These are phyloP conservation scores for Cryptophagus acutangulus DNA, from an alignment of 2,888 invertebrate species.

Conservation along the genomic window DNA sequence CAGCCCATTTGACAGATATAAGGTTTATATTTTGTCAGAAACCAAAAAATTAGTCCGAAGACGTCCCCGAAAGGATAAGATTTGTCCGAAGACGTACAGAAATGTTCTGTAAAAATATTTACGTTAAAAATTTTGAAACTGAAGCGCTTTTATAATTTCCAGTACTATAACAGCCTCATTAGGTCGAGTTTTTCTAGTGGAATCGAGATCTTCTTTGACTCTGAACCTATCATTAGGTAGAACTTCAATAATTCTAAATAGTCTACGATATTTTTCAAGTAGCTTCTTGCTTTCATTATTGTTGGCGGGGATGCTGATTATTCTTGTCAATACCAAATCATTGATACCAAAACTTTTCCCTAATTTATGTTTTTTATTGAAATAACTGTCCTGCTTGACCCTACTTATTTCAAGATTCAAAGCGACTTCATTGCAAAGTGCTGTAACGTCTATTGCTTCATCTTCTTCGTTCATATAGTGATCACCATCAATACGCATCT, in stretches of 20 bases:
- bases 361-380: slow-evolving; percentile 2
- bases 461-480: too few species aligned
- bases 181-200: slow-evolving; percentile 1
- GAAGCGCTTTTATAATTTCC: slow-evolving; percentile 4
- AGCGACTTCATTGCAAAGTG: too few species aligned
- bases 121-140: slow-evolving; percentile 4
- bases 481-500: too few species aligned
- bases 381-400: not conserved
- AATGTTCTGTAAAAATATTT: too few species aligned
- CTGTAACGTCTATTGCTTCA: too few species aligned
- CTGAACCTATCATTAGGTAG: slow-evolving; percentile 9
- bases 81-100: too few species aligned
- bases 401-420: too few species aligned
- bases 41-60: too few species aligned
- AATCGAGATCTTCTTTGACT: slow-evolving; percentile 3
- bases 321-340: slow-evolving; percentile 6
- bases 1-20: too few species aligned
- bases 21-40: too few species aligned
- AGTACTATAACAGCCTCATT: not conserved
- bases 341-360: not conserved
- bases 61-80: too few species aligned
- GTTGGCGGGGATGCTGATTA: slow-evolving; percentile 5
- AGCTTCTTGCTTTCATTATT: slow-evolving; percentile 9
- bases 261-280: slow-evolving; percentile 8
- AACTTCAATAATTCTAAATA: slow-evolving; percentile 8